Base-by-base conservation (phyloP, 2,888 invertebrate species). In the Micoletzkya japonica region DNA sequence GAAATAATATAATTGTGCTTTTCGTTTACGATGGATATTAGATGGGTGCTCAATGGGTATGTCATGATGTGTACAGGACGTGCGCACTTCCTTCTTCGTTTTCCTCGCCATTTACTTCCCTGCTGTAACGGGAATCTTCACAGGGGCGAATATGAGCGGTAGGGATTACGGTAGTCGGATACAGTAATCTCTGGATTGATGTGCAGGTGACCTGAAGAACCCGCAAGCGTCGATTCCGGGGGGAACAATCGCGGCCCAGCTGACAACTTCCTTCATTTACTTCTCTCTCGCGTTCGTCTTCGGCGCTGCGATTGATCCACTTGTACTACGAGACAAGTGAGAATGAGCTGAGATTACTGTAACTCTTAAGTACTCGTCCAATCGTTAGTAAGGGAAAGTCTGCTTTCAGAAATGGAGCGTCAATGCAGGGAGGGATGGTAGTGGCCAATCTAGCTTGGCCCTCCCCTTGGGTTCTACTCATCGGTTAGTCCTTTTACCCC, bases 71-170 rank as follows among this genome's bases (percentile, higher is more conserved):
- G 91, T 95, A 72, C 90, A 91, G 81, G 91, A 98, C 86, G 90
- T 94, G 67, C 92, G 94, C 2, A 95, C 96, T 4, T 90, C 93
- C 0, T 97, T 98, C 87, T 95, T 95, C 64, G 91, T 97, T 79
- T 90, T 98, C 36, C 92, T 97, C 80, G 97, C 96, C 82, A 97
- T 98, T 83, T 98, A 96, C 89, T 98, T 98, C 88, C 97, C 98
- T n/a, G 96, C 96, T 28, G 95, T 96, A 52, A 98, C 97, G 82
- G 97, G 93, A 85, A 98, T 98, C 77, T 95, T 98, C 95, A 97
- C 98, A 73, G 97, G 98, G 28, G 96, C 96, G 1, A 98, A 98
- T 88, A 90, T 97, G 84, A 96, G 96, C 32, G 97, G 78, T 78
- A 60, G 4, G 70, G 39, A 7, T 10, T 39, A 39, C 39, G 7